phyloP scores from a whole-genome alignment of 2,797 vertebrate genomes.

The Erpetoichthys calabaricus region DNA sequence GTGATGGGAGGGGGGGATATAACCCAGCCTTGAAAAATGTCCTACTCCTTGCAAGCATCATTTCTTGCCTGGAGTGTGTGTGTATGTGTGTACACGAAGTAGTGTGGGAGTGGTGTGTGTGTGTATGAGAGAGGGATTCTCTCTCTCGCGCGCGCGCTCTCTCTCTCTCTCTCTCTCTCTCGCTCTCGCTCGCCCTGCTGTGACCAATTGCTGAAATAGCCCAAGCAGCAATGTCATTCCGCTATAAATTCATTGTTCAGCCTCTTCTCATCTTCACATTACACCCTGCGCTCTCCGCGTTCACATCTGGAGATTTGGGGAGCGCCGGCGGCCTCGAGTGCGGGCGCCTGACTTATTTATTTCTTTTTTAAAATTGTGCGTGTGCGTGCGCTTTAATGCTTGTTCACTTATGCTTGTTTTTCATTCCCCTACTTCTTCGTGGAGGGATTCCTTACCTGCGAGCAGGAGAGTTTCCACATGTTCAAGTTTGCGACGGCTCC shows the following conservation, averaged over 20 bases:
- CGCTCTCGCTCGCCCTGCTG: conserved; percentile 34
- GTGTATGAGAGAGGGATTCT: conserved; percentile 50
- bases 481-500: background rate
- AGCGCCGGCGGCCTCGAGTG: conserved; percentile 12
- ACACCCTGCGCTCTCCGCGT: conserved; percentile 44
- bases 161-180: conserved; percentile 19
- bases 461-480: background rate
- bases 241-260: conserved; percentile 72
- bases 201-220: conserved; percentile 66
- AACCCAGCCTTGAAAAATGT: background rate
- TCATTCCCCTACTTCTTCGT: background rate
- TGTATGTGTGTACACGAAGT: conserved; percentile 42
- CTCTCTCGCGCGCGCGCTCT: background rate
- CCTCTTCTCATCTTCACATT: conserved; percentile 62
- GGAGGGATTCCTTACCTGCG: background rate
- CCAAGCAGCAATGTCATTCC: conserved; percentile 58
- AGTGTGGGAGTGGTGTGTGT: conserved; percentile 47
- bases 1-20: conserved; percentile 3
- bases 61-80: conserved; percentile 16
- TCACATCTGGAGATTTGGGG: conserved; percentile 53
- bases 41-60: background rate
- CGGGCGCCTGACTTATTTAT: background rate
- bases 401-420: no score
- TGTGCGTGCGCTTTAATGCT: background rate
- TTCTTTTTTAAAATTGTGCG: conserved; percentile 8